Evolutionary conservation across 2,113 vertebrate species (phyloP).

Genomic region (Gambusia holbrooki): DNA sequence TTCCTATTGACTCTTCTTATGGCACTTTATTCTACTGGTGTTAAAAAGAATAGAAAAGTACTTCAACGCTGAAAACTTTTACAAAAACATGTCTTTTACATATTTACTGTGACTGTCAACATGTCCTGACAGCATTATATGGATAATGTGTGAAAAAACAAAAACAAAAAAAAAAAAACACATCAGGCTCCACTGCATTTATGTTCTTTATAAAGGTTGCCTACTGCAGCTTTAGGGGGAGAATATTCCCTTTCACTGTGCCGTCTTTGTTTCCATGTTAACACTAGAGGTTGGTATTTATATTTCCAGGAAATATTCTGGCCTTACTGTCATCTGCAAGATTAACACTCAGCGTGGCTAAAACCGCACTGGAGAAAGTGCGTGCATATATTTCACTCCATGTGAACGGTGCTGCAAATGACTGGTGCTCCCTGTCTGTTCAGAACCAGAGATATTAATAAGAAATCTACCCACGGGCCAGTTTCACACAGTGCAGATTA

Average conservation of each 20-base stretch:
- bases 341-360: slow-evolving; percentile 24
- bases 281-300: slow-evolving; percentile 57
- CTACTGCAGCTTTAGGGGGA: not conserved
- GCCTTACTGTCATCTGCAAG: slow-evolving; percentile 27
- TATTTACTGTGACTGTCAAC: too few species aligned
- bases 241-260: slow-evolving; percentile 23
- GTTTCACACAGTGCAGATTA: slow-evolving; percentile 30
- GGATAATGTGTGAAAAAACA: slow-evolving; percentile 3
- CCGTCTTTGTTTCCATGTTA: slow-evolving; percentile 53
- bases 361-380: slow-evolving; percentile 16
- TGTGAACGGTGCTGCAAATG: slow-evolving; percentile 31
- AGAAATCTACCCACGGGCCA: slow-evolving; percentile 6
- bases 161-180: not conserved
- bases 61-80: not conserved
- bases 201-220: too few species aligned
- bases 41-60: slow-evolving; percentile 13
- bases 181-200: too few species aligned
- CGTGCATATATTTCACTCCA: slow-evolving; percentile 5
- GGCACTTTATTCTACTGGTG: slow-evolving; percentile 2
- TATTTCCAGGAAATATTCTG: slow-evolving; percentile 19
- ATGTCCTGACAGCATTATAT: too few species aligned
- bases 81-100: too few species aligned
- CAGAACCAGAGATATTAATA: slow-evolving; percentile 27
- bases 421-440: slow-evolving; percentile 24
- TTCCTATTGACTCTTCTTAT: not conserved